phyloP scores from a whole-genome alignment of 2,797 vertebrate species.

The Parauchenoglanis ngamensis region DNA sequence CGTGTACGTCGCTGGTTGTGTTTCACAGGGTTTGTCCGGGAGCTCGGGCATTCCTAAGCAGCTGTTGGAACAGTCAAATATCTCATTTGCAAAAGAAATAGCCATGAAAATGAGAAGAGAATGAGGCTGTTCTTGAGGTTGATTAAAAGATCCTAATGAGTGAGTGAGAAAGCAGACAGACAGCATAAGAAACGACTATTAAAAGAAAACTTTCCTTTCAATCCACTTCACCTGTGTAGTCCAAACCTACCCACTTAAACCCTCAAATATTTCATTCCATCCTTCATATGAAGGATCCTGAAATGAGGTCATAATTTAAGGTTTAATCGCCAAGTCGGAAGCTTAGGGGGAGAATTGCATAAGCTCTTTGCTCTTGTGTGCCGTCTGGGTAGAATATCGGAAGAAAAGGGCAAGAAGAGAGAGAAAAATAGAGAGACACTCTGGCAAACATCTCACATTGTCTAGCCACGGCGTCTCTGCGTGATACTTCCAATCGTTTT shows the following conservation, averaged over 20 bases:
- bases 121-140: background rate
- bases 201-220: background rate
- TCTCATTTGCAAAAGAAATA: conserved; percentile 46
- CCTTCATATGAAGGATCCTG: background rate
- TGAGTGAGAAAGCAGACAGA: background rate
- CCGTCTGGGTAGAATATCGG: conserved; percentile 39
- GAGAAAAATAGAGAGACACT: conserved; percentile 16
- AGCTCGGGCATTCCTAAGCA: background rate
- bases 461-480: conserved; percentile 10
- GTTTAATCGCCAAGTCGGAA: conserved; percentile 62
- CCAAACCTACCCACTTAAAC: conserved; percentile 53
- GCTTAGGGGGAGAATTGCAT: conserved; percentile 59
- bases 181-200: background rate
- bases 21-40: background rate
- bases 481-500: background rate
- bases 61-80: conserved; percentile 38
- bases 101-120: conserved; percentile 14
- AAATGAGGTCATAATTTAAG: conserved; percentile 58
- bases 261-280: conserved; percentile 46
- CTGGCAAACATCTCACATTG: conserved; percentile 16
- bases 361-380: conserved; percentile 53
- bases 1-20: background rate
- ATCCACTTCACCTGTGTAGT: conserved; percentile 13
- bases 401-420: conserved; percentile 19
- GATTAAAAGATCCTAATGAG: background rate